A percentile compares a stretch with the other conserved stretches of the same genome.
Evolutionary conservation across 2,113 vertebrate genomes (phyloP).

Genomic region (Prinia subflava): DNA sequence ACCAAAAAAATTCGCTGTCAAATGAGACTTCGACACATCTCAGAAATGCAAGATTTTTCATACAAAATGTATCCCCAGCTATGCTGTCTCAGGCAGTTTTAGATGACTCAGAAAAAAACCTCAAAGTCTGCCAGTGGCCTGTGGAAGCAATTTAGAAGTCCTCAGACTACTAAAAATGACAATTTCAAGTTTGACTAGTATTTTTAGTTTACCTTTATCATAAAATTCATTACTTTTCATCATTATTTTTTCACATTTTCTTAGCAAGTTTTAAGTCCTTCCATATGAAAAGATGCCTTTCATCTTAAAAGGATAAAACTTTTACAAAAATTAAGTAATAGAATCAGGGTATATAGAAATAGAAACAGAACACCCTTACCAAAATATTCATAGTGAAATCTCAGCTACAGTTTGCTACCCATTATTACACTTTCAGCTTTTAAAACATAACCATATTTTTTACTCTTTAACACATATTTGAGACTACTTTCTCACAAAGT

Average conservation of each 20-base stretch:
- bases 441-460: background rate
- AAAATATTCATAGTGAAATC: background rate
- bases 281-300: background rate
- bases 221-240: background rate
- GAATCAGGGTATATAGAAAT: background rate
- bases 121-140: background rate
- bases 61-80: background rate
- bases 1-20: background rate
- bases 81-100: background rate
- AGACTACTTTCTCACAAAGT: background rate
- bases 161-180: background rate
- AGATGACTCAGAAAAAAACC: background rate
- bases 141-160: slow-evolving; percentile 11
- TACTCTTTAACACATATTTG: background rate
- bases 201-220: background rate
- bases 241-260: background rate
- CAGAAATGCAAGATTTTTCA: background rate
- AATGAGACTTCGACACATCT: background rate
- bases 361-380: background rate
- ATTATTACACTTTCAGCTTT: background rate
- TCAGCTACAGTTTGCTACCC: background rate
- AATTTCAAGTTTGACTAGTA: background rate
- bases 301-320: background rate
- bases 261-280: background rate
- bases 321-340: background rate